Percentiles rank a stretch among this genome's conserved stretches.
phyloP scores from a whole-genome alignment of 37 sponge, comb jelly and placozoan genomes.

The Spongilla lacustris region DNA sequence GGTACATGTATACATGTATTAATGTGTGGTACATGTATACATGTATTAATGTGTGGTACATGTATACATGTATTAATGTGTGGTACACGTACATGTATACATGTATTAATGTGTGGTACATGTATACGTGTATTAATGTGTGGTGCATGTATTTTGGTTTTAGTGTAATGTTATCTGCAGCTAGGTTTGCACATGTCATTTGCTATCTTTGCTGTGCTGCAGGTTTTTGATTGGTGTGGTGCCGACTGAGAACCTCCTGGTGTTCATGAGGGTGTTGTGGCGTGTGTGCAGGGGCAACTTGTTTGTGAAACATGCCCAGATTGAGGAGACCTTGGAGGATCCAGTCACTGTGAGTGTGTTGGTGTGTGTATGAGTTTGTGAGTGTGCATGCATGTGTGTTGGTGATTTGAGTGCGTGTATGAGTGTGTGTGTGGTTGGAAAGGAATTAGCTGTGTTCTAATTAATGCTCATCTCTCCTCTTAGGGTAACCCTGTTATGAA shows the following conservation, averaged over 20 bases:
- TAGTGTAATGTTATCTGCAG: no score
- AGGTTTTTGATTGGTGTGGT: conserved; percentile 99
- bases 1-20: no score
- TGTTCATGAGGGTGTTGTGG: conserved; percentile 97
- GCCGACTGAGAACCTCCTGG: conserved; percentile 75
- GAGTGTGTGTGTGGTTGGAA: neutral
- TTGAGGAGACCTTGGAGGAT: conserved; percentile 84
- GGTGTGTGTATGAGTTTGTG: neutral
- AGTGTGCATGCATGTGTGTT: neutral
- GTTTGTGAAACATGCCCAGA: conserved; percentile 88
- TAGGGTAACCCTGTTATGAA: conserved; percentile 87
- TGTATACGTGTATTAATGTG: no score
- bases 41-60: no score
- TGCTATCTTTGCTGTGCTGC: neutral
- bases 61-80: no score
- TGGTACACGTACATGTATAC: no score
- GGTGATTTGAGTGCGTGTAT: neutral
- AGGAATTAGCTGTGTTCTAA: neutral
- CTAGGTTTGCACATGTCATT: no score
- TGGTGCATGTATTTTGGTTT: no score
- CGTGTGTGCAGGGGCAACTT: conserved; percentile 98
- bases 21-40: no score
- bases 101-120: no score
- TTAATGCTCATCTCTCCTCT: neutral
- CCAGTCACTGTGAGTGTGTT: conserved; percentile 71